These are phyloP conservation scores for Megaceryle torquata DNA, from an alignment of 2,113 vertebrate genomes.

Conservation along the genomic window DNA sequence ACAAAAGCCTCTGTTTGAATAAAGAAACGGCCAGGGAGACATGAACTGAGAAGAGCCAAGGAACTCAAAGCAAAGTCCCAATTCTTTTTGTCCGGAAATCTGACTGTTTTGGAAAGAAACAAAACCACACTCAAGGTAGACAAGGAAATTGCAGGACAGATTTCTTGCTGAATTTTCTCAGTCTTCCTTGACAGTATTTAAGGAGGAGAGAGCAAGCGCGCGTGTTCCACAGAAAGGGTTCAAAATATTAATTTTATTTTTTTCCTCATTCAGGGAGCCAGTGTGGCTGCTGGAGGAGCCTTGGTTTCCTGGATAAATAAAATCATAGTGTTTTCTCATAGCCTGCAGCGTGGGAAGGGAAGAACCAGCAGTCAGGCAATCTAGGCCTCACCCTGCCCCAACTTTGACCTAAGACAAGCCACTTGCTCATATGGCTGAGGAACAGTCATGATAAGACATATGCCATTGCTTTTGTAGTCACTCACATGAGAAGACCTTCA, in stretches of 20 bases:
- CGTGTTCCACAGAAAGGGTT: background rate
- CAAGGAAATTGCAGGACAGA: background rate
- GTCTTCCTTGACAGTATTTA: background rate
- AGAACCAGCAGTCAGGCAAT: background rate
- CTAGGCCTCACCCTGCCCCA: background rate
- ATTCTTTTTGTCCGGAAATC: constrained; percentile 24
- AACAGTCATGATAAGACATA: background rate
- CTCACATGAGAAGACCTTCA: background rate
- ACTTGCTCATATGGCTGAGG: background rate
- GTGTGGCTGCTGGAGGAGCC: background rate
- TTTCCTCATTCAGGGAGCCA: background rate
- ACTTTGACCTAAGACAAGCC: background rate
- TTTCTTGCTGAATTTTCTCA: background rate
- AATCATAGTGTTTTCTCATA: background rate
- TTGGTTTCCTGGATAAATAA: constrained; percentile 4
- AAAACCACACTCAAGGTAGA: constrained; percentile 13
- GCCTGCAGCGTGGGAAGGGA: background rate
- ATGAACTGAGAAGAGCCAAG: constrained; percentile 37
- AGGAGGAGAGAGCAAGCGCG: background rate
- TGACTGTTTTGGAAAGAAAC: constrained; percentile 57
- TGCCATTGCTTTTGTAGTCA: background rate
- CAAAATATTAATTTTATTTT: background rate
- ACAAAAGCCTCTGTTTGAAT: constrained; percentile 60
- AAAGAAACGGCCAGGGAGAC: constrained; percentile 23
- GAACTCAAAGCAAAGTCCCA: constrained; percentile 37